Conservation (phyloP, 2,797 vertebrate species). For the Borostomias antarcticus region DNA sequence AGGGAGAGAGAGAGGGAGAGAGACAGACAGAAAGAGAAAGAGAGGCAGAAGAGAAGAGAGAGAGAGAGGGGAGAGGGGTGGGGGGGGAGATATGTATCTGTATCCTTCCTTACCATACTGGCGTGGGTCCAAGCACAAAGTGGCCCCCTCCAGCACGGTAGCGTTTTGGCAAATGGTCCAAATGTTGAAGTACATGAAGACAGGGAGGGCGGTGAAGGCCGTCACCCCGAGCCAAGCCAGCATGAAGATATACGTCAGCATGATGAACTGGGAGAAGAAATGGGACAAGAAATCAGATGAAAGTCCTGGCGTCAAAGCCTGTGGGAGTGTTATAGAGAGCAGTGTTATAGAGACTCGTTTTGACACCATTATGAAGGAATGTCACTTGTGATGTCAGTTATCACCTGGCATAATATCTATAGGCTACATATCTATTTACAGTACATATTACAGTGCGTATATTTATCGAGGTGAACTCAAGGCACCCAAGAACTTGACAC, state of each 20-base stretch:
- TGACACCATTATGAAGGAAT: too few species aligned
- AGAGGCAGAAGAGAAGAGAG: neutral
- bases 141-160: slow-evolving; percentile 84
- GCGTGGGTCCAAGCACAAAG: slow-evolving; percentile 93
- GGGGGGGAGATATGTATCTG: neutral
- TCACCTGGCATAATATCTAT: too few species aligned
- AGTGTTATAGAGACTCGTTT: too few species aligned
- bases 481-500: too few species aligned
- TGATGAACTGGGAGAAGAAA: slow-evolving; percentile 87
- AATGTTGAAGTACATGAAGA: slow-evolving; percentile 99
- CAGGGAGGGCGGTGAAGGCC: slow-evolving; percentile 94
- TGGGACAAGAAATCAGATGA: neutral
- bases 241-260: slow-evolving; percentile 99
- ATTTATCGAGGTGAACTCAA: too few species aligned
- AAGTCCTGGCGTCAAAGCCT: too few species aligned
- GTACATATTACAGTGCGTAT: too few species aligned
- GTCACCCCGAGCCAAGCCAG: slow-evolving; percentile 97
- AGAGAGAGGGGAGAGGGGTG: neutral
- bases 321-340: too few species aligned
- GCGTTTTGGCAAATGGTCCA: slow-evolving; percentile 97
- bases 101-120: slow-evolving; percentile 85
- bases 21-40: neutral
- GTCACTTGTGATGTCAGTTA: too few species aligned
- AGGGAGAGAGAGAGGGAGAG: neutral
- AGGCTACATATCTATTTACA: too few species aligned